Evolutionary conservation across 2,113 vertebrate species (phyloP), one percentile per base, ranked within the genome.

Genomic region (Oreochromis spilurus): DNA sequence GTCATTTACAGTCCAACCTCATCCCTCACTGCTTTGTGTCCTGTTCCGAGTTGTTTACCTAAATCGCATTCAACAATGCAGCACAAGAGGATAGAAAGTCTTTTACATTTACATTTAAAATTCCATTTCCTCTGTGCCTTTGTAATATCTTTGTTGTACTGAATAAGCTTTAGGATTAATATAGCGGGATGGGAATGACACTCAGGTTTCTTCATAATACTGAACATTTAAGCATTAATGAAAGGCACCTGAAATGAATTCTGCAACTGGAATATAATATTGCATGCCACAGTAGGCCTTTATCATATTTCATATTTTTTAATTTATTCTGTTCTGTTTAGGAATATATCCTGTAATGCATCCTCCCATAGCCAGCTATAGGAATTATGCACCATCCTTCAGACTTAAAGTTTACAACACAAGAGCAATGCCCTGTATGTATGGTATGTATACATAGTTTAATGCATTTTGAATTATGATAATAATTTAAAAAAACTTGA

Each of bases 1-100:
- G 83, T 80, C 83, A 86, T 92, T 92, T 88, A 77, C 67, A 88
- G 85, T 84, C 79, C 72, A 82, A 50, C 84, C 84, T 90, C 80
- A 21, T 84, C 24, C 70, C 67, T 77, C 3, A 11, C 83, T 79
- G 53, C 45, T 19, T 60, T 67, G 21, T n/a, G 6, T 17, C 57
- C 72, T 58, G 13, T 77, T 85, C 77, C 2, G 8, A 57, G 70
- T 65, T 91, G 89, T 91, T 92, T 90, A 87, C 87, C 77, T 83
- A 83, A 67, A 88, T 91, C 82, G 62, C 52, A 34, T 43, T 11
- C 50, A 38, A 65, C 89, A 87, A 82, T 54, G 60, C 34, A 60
- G 75, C 79, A n/a, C 31, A 45, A 21, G 58, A 88, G 78, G 86
- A 88, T 7, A 84, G n/a, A 88, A 80, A 52, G 31, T 21, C 31